Conservation (phyloP, 2,113 vertebrate genomes). For the Hyperoodon ampullatus region DNA sequence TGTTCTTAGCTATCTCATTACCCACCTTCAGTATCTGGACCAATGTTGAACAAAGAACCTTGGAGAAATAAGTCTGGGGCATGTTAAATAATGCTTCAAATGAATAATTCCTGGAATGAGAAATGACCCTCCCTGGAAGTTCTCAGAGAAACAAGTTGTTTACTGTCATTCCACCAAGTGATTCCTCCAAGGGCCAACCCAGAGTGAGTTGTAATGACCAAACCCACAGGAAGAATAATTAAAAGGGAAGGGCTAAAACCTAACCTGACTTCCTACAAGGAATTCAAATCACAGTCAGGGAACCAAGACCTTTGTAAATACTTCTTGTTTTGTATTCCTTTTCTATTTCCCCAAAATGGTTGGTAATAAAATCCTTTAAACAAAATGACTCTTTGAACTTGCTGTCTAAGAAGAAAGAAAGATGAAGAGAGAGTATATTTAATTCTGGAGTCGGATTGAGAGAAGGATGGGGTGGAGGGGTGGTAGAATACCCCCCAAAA, state of each 20-base stretch:
- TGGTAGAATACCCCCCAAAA: neutral
- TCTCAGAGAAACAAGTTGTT: neutral
- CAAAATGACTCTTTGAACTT: neutral
- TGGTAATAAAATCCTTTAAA: neutral
- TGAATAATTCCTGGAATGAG: neutral
- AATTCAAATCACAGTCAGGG: neutral
- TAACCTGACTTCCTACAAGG: neutral
- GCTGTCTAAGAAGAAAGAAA: neutral
- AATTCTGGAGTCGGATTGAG: neutral
- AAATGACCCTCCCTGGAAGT: neutral
- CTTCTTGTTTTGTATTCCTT: neutral
- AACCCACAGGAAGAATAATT: neutral
- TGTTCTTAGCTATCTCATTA: neutral
- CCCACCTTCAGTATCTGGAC: neutral
- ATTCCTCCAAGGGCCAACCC: neutral
- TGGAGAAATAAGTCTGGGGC: neutral
- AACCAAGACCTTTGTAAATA: neutral
- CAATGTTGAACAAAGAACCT: neutral
- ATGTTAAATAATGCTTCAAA: neutral
- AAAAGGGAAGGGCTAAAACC: neutral
- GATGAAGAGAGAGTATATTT: neutral
- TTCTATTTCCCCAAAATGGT: neutral
- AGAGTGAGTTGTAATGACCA: neutral
- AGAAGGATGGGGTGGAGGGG: neutral
- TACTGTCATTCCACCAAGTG: neutral